Evolutionary conservation across 2,113 vertebrate species (phyloP), one percentile per base, ranked within the genome.

Genomic region (Gymnorhina tibicen): DNA sequence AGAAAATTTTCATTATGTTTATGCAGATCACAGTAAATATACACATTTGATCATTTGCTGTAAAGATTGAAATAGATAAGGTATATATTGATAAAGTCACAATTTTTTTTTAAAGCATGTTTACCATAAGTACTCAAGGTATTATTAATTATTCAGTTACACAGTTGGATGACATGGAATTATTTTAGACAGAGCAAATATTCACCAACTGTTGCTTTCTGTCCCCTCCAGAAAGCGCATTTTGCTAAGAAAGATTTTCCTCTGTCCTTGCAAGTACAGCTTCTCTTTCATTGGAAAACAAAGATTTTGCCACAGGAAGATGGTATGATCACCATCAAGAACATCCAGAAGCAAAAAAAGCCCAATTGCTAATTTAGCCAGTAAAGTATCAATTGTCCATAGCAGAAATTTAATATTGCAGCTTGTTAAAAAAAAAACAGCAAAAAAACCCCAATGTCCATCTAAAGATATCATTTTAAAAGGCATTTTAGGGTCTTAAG

Each of bases 141-240:
- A 68, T 46, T 44, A 53, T 32, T 39, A 63, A 42, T 60, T 66
- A 69, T 21, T 63, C 32, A 72, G 70, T 59, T 64, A 63, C 42
- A 55, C 20, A 59, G 6, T 10, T 33, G 14, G 30, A 47, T 42
- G 10, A 59, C 27, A 32, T 0, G 0, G 19, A 90, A 60, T 39
- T 83, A 47, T 28, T 87, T 69, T 39, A 67, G 35, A 59, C 0
- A 1, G 18, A 5, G 3, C n/a, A 69, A 70, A 46, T 64, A 75
- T 44, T 79, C 23, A 93, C 10, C 30, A 74, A 17, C 0, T 32
- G 6, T 28, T 42, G 8, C 17, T 44, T 75, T 87, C 16, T 28
- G 4, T 59, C 32, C 8, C 20, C 9, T 70, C 5, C 24, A 68
- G 5, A 47, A 56, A 70, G 20, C 8, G 6, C 5, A 62, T 55